Conservation (phyloP, 2,888 invertebrate species). For the Synanthedon andrenaeformis region DNA sequence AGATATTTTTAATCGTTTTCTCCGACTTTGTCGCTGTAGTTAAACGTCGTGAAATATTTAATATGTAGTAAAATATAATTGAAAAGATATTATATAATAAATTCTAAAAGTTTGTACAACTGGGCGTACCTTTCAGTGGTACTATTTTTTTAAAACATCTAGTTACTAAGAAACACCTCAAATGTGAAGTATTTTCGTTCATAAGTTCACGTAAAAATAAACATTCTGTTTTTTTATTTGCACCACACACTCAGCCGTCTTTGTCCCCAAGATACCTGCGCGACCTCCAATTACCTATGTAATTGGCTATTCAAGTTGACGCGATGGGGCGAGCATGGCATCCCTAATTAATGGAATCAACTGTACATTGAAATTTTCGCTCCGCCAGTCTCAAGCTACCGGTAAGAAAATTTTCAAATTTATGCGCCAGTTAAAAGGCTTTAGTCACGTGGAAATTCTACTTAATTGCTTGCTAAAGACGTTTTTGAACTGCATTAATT, state of each 20-base stretch:
- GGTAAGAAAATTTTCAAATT: not conserved
- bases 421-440: not conserved
- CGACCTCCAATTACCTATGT: conserved; percentile 65
- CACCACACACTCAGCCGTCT: conserved; percentile 21
- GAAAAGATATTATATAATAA: too few relatives aligned
- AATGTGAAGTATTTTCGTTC: too few relatives aligned
- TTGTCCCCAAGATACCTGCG: conserved; percentile 57
- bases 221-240: conserved; percentile 3
- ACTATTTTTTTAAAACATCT: too few relatives aligned
- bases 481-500: not conserved
- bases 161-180: too few relatives aligned
- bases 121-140: too few relatives aligned
- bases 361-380: conserved; percentile 63
- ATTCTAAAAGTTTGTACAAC: too few relatives aligned
- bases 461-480: not conserved
- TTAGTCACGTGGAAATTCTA: not conserved
- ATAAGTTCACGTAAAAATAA: too few relatives aligned
- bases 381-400: conserved; percentile 31
- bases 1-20: too few relatives aligned
- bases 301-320: conserved; percentile 65
- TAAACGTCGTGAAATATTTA: too few relatives aligned
- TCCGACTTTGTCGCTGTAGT: too few relatives aligned
- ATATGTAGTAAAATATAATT: too few relatives aligned
- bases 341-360: conserved; percentile 21
- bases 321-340: conserved; percentile 25